Base-by-base conservation (phyloP, 2,888 invertebrate genomes). In the Acleris sparsana region DNA sequence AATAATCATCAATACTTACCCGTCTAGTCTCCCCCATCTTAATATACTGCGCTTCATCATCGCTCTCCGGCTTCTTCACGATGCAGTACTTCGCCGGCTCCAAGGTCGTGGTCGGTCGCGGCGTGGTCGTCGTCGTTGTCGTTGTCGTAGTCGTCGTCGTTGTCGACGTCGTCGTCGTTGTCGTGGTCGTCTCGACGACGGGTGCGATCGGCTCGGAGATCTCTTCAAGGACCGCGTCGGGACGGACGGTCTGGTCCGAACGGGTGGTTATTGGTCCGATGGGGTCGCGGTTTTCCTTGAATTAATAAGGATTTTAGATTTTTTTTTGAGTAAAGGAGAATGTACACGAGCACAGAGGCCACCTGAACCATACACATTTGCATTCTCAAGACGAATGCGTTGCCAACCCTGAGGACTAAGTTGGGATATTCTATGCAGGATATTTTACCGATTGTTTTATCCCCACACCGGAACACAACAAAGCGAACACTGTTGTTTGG, bases 11-110 rank as follows among this genome's bases (percentile, higher is more conserved):
- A n/a, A 17, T 5, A 92, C 95, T 95, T 88, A 97, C 97, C 92
- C 97, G 93, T 87, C 96, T 96, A 72, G 96, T 97, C 77, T 96
- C 96, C 58, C 97, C 97, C 92, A 97, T 97, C 75, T 95, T 94
- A 77, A 97, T 97, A 75, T 96, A 95, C 87, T 97, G 97, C 72
- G 91, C 87, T 70, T 89, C 82, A 85, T 96, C 96, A 71, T 96
- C 95, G 79, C 96, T 96, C 80, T 96, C 96, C 49, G 96, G 96
- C 73, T 97, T 95, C 89, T 97, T 96, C 58, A 97, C 96, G 62
- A 96, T 95, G 84, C 97, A 97, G 79, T 95, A 97, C 77, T 95
- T 94, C 67, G 93, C 88, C 61, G 93, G 93, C 75, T 92, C 92
- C 68, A 93, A 83, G 43, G 95, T 94, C 22, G 94, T 94, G 22